phyloP scores from a whole-genome alignment of 2,113 vertebrate species.

The Muntiacus reevesi region DNA sequence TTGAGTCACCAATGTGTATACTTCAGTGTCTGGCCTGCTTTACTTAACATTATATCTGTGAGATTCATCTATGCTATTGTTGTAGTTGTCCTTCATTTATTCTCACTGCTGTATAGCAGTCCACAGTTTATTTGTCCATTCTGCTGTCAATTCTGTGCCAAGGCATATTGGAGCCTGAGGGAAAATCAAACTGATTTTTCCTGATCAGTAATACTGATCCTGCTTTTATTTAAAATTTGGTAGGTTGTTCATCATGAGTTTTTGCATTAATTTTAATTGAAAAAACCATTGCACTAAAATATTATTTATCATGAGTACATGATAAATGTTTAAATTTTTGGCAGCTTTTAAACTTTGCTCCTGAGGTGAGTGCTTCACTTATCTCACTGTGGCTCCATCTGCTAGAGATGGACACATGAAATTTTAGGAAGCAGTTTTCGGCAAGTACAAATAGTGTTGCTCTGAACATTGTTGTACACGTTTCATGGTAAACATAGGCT shows the following conservation, averaged over 20 bases:
- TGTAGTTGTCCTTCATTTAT: neutral
- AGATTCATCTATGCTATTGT: neutral
- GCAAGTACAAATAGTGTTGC: neutral
- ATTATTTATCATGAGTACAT: neutral
- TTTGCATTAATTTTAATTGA: conserved; percentile 15
- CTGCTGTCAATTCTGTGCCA: neutral
- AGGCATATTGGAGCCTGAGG: neutral
- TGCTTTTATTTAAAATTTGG: neutral
- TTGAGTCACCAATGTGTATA: neutral
- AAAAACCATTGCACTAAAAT: neutral
- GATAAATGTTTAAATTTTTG: neutral
- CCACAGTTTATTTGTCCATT: neutral
- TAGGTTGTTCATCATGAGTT: neutral
- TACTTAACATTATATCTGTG: neutral
- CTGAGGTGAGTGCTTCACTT: neutral
- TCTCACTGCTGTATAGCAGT: neutral
- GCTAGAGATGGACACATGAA: neutral
- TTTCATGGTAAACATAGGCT: neutral
- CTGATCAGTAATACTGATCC: neutral
- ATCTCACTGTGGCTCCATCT: neutral
- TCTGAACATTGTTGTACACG: neutral
- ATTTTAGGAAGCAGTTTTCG: neutral
- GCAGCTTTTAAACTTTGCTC: neutral
- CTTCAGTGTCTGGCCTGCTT: neutral
- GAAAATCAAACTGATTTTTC: neutral